Base-by-base conservation (phyloP, 2,797 vertebrate species). In the Schizothorax lantsangensis region DNA sequence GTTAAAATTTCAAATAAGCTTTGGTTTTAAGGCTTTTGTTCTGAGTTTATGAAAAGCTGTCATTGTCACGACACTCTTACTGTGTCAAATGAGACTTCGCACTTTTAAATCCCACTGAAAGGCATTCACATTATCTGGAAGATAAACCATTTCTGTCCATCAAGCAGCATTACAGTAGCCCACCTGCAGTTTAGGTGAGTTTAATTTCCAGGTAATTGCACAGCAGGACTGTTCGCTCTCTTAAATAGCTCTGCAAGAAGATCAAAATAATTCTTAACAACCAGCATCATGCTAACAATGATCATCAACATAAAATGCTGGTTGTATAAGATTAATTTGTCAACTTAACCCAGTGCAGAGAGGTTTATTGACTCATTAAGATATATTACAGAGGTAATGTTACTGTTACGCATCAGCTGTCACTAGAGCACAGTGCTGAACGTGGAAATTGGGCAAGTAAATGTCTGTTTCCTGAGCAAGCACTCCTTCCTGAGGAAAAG, bases 401-500 rank as follows among this genome's bases (percentile, higher is more conserved):
- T 84, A 30, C 69, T n/a, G 38, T 33, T 79, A 57, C 12, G 21
- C n/a, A 43, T 54, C 52, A 54, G 30, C 47, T 73, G 75, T 66
- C 75, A 88, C 38, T 38, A 62, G 72, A 68, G 17, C 72, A 62
- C 33, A 36, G 14, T 40, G 5, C 59, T 40, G 26, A 71, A 59
- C 10, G 38, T 88, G 43, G 62, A 81, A 64, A 72, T 68, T 79
- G 54, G 74, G 54, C 47, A 71, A 52, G 77, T 45, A 47, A 36
- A 80, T 64, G 81, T 30, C 33, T 73, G 66, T 80, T 78, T 90
- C 74, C 74, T 85, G 83, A 71, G 83, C 68, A 71, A 81, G 85
- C 75, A 83, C 71, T 88, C 83, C 86, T 88, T 80, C 69, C 79
- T 47, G 89, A 79, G 78, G 68, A 87, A 72, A 74, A 79, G 38